Evolutionary conservation across 1,140 invertebrate species (phyloP).

Genomic region (Tetraneura akinire): DNA sequence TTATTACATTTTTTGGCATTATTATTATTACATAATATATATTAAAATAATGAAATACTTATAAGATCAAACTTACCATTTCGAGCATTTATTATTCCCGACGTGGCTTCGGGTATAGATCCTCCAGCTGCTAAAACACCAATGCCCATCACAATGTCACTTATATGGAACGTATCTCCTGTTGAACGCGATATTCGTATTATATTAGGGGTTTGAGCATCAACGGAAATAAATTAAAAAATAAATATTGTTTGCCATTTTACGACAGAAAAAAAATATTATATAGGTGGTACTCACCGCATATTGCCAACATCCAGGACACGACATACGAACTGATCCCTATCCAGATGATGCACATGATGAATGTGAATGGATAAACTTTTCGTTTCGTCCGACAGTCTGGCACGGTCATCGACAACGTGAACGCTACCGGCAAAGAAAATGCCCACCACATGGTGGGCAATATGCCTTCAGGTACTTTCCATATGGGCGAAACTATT

Average conservation of each 20-base stretch:
- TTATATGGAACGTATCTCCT: constrained; percentile 75
- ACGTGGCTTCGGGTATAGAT: constrained; percentile 85
- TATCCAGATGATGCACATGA: constrained; percentile 72
- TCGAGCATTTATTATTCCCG: constrained; percentile 77
- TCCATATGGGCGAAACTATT: constrained; percentile 51
- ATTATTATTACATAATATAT: no score
- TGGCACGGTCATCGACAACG: constrained; percentile 73
- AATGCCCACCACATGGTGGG: constrained; percentile 64
- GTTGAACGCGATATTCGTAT: background rate
- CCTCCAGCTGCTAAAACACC: constrained; percentile 85
- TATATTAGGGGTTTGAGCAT: no score
- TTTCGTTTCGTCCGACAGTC: constrained; percentile 66
- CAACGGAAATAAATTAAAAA: no score
- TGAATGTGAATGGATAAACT: constrained; percentile 66
- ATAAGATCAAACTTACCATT: constrained; percentile 61
- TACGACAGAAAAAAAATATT: no score
- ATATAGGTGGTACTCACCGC: constrained; percentile 67
- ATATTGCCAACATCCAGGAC: constrained; percentile 73
- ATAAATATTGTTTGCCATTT: no score
- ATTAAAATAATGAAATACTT: background rate
- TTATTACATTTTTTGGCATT: background rate
- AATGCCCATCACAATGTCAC: constrained; percentile 87
- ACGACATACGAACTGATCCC: constrained; percentile 67
- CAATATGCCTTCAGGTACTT: constrained; percentile 49
- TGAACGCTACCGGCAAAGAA: constrained; percentile 70